Evolutionary conservation across 2,888 invertebrate species (phyloP).

Genomic region (Leucophenga maculata): DNA sequence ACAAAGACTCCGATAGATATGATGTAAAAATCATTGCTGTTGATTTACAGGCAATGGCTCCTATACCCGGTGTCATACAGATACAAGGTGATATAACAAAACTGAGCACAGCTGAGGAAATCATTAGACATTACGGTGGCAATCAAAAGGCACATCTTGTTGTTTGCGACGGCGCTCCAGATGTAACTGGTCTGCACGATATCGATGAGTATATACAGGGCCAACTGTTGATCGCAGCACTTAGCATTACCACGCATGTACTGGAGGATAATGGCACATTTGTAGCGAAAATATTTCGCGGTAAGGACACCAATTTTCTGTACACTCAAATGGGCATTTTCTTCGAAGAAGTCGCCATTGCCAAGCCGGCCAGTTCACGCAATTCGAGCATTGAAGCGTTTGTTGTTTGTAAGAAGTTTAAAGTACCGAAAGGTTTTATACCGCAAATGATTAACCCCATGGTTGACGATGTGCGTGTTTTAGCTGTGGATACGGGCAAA

Average conservation of each 20-base stretch:
- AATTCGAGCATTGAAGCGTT: conserved; percentile 99
- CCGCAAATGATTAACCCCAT: conserved; percentile 93
- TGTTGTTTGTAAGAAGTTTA: conserved; percentile 91
- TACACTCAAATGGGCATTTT: conserved; percentile 92
- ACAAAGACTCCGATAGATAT: conserved; percentile 59
- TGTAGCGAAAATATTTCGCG: conserved; percentile 98
- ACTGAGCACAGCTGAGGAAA: conserved; percentile 89
- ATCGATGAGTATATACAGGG: conserved; percentile 98
- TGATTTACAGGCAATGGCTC: conserved; percentile 98
- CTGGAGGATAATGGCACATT: conserved; percentile 90
- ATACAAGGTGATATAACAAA: conserved; percentile 99
- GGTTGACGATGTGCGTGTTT: conserved; percentile 82
- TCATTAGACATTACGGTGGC: conserved; percentile 88
- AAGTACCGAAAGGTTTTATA: conserved; percentile 86
- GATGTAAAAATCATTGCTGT: conserved; percentile 95
- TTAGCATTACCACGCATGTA: conserved; percentile 96
- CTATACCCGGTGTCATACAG: conserved; percentile 94
- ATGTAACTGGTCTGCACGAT: conserved; percentile 98
- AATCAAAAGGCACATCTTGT: conserved; percentile 93
- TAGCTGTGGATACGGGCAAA: conserved; percentile 80
- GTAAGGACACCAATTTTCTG: conserved; percentile 90
- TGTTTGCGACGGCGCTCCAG: conserved; percentile 98
- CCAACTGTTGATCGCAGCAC: conserved; percentile 93
- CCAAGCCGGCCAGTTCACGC: conserved; percentile 95
- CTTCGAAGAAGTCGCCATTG: conserved; percentile 89